Evolutionary conservation across 2,797 vertebrate genomes (phyloP).

Genomic region (Craterocephalus amniculus): DNA sequence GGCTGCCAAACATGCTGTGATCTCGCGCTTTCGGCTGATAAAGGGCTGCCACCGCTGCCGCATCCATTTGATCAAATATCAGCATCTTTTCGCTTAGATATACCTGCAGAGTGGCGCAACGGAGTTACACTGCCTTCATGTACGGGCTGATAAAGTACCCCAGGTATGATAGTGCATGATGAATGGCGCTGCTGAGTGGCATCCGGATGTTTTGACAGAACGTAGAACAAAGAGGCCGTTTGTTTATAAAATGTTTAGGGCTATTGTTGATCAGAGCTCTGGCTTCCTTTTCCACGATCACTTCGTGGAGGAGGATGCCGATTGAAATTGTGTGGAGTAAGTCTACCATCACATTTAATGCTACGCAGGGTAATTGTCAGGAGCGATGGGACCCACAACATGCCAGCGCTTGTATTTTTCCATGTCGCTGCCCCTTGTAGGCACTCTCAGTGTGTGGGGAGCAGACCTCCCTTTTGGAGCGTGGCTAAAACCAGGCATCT

Average conservation of each 20-base stretch:
- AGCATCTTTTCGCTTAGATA: slow-evolving; percentile 62
- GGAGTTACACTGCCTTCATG: slow-evolving; percentile 47
- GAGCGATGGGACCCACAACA: slow-evolving; percentile 66
- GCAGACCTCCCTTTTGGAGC: slow-evolving; percentile 68
- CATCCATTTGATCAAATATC: slow-evolving; percentile 75
- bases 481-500: slow-evolving; percentile 70
- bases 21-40: slow-evolving; percentile 67
- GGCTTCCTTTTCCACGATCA: slow-evolving; percentile 26
- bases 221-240: slow-evolving; percentile 46
- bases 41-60: slow-evolving; percentile 66
- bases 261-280: slow-evolving; percentile 26
- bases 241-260: slow-evolving; percentile 26
- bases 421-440: slow-evolving; percentile 76
- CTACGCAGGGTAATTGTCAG: slow-evolving; percentile 53
- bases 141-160: slow-evolving; percentile 44
- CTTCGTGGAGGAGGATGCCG: slow-evolving; percentile 19
- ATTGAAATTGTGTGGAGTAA: slow-evolving; percentile 38
- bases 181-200: slow-evolving; percentile 34
- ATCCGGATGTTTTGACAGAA: slow-evolving; percentile 50
- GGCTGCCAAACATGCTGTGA: slow-evolving; percentile 77
- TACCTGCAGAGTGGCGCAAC: slow-evolving; percentile 49
- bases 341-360: slow-evolving; percentile 46
- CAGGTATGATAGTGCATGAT: slow-evolving; percentile 33
- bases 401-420: slow-evolving; percentile 78
- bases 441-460: slow-evolving; percentile 69